Percentiles rank a stretch among this genome's conserved stretches.
These are phyloP conservation scores for Lasioglossum marginatum DNA, from an alignment of 2,888 invertebrate genomes.

Conservation along the genomic window DNA sequence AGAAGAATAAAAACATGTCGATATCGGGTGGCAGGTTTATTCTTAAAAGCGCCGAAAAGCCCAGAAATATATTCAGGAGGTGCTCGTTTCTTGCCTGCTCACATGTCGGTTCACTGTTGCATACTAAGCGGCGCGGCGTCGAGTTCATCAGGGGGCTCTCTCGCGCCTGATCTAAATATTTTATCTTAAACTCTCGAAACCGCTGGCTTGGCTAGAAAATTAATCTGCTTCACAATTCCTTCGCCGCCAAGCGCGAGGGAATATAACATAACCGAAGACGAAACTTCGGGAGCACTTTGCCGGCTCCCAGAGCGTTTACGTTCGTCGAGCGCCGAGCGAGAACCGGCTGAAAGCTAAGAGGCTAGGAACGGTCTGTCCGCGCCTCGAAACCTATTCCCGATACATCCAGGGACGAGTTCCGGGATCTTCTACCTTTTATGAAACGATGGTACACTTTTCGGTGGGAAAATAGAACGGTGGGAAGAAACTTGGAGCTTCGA, in stretches of 20 bases:
- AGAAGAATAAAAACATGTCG: neutral
- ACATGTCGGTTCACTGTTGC: constrained; percentile 36
- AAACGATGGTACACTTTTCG: neutral
- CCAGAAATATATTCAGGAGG: constrained; percentile 45
- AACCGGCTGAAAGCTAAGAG: constrained; percentile 3
- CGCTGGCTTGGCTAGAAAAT: constrained; percentile 41
- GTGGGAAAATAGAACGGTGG: neutral
- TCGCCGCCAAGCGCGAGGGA: neutral
- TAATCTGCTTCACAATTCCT: constrained; percentile 38
- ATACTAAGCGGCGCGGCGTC: constrained; percentile 44
- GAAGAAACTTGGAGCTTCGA: neutral
- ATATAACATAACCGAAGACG: constrained; percentile 3
- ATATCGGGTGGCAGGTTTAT: neutral
- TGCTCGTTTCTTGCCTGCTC: constrained; percentile 33
- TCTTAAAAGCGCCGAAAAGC: constrained; percentile 14
- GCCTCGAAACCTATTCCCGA: neutral
- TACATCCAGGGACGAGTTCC: neutral
- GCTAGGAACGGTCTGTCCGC: neutral
- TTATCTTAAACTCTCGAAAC: constrained; percentile 56
- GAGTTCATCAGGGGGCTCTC: constrained; percentile 53
- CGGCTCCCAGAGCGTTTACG: neutral
- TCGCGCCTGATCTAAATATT: constrained; percentile 60
- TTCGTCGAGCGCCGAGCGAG: neutral
- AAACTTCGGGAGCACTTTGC: neutral
- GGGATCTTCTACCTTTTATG: neutral